phyloP scores from a whole-genome alignment of 2,797 vertebrate species.

The Acrocephalus scirpaceus region DNA sequence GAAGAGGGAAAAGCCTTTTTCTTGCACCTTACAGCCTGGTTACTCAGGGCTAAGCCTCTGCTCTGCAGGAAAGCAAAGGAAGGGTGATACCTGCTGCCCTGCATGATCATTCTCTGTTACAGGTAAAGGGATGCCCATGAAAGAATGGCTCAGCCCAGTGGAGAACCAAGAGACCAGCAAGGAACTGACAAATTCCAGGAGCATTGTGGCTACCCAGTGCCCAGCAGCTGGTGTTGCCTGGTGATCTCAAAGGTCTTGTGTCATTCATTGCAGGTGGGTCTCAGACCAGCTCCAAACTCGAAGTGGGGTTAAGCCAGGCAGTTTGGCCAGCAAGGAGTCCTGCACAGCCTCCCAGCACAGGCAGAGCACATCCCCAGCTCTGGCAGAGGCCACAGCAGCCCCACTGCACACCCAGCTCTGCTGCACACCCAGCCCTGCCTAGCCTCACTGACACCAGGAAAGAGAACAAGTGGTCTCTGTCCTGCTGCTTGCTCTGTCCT shows the following conservation, averaged over 20 bases:
- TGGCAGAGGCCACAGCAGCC: neutral
- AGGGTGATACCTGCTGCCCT: neutral
- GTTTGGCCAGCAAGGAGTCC: neutral
- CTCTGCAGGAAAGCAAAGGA: neutral
- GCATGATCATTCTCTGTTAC: accelerated
- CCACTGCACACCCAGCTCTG: accelerated
- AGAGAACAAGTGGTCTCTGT: neutral
- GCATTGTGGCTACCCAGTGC: accelerated
- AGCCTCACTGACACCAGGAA: neutral
- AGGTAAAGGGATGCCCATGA: neutral
- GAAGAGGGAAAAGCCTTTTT: neutral
- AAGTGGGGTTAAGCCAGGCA: neutral
- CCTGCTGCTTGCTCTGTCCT: neutral
- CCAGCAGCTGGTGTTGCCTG: neutral
- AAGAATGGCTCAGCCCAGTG: neutral
- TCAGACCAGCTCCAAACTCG: neutral
- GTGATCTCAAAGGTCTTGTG: neutral
- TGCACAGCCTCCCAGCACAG: neutral
- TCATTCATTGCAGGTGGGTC: accelerated
- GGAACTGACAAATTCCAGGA: neutral
- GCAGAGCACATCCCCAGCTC: neutral
- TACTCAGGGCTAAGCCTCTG: neutral
- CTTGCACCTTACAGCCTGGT: neutral
- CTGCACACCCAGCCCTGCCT: neutral
- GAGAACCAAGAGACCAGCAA: neutral